Evolutionary conservation across 1,140 invertebrate genomes (phyloP).

Genomic region (Cardiocondyla obscurior): DNA sequence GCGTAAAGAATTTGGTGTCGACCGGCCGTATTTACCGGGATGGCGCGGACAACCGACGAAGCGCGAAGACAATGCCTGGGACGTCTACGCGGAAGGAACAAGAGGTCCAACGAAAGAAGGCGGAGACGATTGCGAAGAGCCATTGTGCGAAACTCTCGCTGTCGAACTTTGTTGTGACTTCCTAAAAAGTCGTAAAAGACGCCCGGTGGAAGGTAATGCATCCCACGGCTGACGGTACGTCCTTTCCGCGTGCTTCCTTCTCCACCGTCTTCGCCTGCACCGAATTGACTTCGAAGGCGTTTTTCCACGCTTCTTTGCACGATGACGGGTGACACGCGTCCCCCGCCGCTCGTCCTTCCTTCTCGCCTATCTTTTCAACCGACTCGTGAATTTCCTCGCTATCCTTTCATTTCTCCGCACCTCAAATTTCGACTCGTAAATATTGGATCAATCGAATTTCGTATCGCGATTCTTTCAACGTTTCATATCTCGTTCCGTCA

Average conservation of each 20-base stretch:
- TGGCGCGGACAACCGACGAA: slow-evolving; percentile 28
- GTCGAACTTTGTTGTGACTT: slow-evolving; percentile 72
- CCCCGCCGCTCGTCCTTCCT: not conserved
- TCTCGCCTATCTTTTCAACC: not conserved
- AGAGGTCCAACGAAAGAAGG: not conserved
- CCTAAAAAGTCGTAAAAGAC: slow-evolving; percentile 72
- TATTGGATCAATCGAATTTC: not conserved
- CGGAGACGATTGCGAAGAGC: slow-evolving; percentile 42
- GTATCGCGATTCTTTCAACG: not conserved
- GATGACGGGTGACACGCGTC: slow-evolving; percentile 41
- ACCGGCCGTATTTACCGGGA: slow-evolving; percentile 30
- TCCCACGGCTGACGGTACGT: slow-evolving; percentile 63
- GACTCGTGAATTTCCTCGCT: not conserved
- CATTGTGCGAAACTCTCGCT: slow-evolving; percentile 69
- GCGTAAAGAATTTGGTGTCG: slow-evolving; percentile 54
- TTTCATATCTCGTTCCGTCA: not conserved
- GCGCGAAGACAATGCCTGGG: slow-evolving; percentile 62
- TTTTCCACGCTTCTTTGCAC: slow-evolving; percentile 63
- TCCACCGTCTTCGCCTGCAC: slow-evolving; percentile 29
- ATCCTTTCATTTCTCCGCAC: not conserved
- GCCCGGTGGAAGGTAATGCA: slow-evolving; percentile 56
- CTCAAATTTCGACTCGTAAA: not conserved
- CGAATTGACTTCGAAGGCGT: slow-evolving; percentile 61
- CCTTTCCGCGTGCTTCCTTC: slow-evolving; percentile 51
- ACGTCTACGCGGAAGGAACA: not conserved